Evolutionary conservation across 2,888 invertebrate genomes (phyloP), one percentile per base, ranked within the genome.

Genomic region (Morpho deidamia): DNA sequence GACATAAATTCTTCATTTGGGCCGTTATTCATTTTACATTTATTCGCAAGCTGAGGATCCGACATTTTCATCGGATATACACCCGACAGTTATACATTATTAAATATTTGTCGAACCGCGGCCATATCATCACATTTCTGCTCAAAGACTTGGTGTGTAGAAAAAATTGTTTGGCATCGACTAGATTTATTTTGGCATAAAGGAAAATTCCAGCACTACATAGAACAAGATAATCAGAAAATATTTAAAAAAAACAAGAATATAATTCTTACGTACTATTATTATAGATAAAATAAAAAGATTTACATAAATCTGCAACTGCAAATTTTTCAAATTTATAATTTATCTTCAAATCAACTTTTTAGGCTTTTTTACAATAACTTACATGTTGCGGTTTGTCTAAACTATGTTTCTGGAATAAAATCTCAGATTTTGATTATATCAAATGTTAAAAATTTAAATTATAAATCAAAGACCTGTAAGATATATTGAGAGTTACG

Each of bases 401-500:
- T 23, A 1, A 23, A 23, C 23, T 3, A 23, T 23, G 2, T 23
- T 23, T 23, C 23, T 23, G 23, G 23, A 1, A 23, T 23, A 23
- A 23, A 23, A 14, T 14, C 4, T 4, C 14, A 14, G 14, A 23
- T 23, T 23, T 23, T 23, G 0, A 23, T 23, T 5, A 23, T 23
- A 1, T 5, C 1, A 23, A 23, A 23, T 23, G 23, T 23, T 5
- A 23, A 11, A 10, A 11, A 34, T 7, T 11, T 44, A 43, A 63
- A 59, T 42, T 43, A 51, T 34, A 51, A 40, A 45, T 42, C 43
- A 64, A 54, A 65, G 70, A 86, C 86, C 87, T 91, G 90, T 96
- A 95, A 81, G 96, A 96, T 72, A 96, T 93, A 79, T 96, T 96
- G 60, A 96, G 90, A 2, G 96, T 96, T 54, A 96, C 94, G 51